Evolutionary conservation across 2,113 vertebrate genomes (phyloP).

Genomic region (Cygnus atratus): DNA sequence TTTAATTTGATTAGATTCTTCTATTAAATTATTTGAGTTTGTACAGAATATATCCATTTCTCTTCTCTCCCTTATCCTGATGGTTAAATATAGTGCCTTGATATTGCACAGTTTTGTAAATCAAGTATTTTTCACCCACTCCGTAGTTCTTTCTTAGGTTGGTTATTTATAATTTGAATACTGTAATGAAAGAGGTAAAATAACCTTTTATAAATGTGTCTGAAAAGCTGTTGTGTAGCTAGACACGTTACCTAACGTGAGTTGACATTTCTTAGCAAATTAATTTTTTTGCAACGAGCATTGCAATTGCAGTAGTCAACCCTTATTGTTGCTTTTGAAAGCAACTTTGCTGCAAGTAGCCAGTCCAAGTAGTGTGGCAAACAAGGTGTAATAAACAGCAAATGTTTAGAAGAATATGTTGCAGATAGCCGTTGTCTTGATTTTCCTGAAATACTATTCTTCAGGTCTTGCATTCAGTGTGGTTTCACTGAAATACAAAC

Average conservation of each 20-base stretch:
- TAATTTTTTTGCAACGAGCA: not conserved
- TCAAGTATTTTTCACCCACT: not conserved
- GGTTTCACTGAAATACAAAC: not conserved
- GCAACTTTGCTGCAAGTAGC: not conserved
- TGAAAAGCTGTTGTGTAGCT: not conserved
- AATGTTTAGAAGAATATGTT: not conserved
- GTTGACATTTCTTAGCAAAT: not conserved
- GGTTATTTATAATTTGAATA: not conserved
- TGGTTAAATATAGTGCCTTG: not conserved
- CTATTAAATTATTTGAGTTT: conserved; percentile 30
- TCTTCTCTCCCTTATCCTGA: not conserved
- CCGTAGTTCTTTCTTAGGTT: not conserved
- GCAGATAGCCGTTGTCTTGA: not conserved
- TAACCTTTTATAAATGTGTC: not conserved
- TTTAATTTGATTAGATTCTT: not conserved
- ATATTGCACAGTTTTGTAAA: not conserved
- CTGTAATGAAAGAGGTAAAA: not conserved
- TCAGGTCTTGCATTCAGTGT: not conserved
- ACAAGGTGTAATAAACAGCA: not conserved
- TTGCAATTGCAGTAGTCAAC: not conserved
- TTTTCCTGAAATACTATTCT: not conserved
- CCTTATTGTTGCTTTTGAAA: not conserved
- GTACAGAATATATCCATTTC: not conserved
- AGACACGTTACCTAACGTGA: not conserved
- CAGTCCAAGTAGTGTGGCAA: not conserved